Percentiles rank a stretch among this genome's conserved stretches.
phyloP scores from a whole-genome alignment of 2,888 invertebrate genomes.

The Odontocolon sp. region DNA sequence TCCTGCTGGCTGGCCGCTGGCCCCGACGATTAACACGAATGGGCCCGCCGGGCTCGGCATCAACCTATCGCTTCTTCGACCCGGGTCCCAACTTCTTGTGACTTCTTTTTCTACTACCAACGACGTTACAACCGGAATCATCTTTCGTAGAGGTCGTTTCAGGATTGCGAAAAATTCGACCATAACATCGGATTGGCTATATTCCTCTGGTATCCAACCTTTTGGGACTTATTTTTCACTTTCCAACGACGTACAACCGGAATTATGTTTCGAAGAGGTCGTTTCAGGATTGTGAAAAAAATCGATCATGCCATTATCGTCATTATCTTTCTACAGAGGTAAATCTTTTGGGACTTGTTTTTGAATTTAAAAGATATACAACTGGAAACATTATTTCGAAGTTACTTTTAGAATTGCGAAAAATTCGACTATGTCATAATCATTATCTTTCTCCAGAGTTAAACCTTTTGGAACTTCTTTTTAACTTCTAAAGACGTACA shows the following conservation, averaged over 20 bases:
- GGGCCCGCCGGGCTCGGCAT: conserved; percentile 3
- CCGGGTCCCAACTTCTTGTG: neutral
- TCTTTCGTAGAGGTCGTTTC: neutral
- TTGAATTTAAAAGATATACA: neutral
- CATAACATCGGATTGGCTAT: no score
- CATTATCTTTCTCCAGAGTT: no score
- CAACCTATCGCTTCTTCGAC: conserved; percentile 23
- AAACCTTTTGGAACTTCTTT: no score
- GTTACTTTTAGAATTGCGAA: no score
- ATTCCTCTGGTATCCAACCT: conserved; percentile 2
- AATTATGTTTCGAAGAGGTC: conserved; percentile 4
- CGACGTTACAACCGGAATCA: conserved; percentile 15
- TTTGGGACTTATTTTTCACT: neutral
- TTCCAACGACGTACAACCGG: conserved; percentile 4
- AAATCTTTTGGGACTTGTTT: neutral
- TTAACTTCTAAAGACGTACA: no score
- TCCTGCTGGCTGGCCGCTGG: conserved; percentile 35
- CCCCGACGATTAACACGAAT: conserved; percentile 15
- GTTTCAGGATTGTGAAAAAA: conserved; percentile 11
- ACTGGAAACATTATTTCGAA: conserved; percentile 13
- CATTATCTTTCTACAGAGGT: no score
- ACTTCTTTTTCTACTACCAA: conserved; percentile 1
- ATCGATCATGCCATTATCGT: no score
- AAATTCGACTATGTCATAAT: no score
- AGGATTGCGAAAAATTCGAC: conserved; percentile 10